Percentiles rank a stretch among this genome's conserved stretches.
These are phyloP conservation scores for Aulostomus chinensis DNA, from an alignment of 2,797 vertebrate genomes.

Conservation along the genomic window DNA sequence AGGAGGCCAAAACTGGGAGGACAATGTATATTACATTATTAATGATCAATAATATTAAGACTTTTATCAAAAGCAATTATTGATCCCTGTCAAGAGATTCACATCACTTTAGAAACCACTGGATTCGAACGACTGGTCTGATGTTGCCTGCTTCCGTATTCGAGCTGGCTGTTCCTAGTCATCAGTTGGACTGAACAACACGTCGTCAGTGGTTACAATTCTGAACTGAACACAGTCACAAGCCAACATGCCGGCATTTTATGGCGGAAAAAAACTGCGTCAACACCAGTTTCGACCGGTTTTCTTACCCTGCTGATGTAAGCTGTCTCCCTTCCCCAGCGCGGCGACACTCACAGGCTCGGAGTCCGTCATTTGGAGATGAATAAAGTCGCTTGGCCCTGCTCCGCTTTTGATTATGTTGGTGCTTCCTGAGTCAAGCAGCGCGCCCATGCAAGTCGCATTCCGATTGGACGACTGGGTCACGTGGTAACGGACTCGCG, in stretches of 20 bases:
- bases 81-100: not conserved
- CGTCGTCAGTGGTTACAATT: too few species aligned
- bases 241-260: too few species aligned
- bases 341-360: slow-evolving; percentile 36
- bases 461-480: slow-evolving; percentile 38
- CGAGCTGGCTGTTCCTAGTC: too few species aligned
- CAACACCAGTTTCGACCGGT: not conserved
- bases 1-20: slow-evolving; percentile 71
- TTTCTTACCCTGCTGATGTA: slow-evolving; percentile 72
- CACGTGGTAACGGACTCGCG: slow-evolving; percentile 4
- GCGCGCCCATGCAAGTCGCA: slow-evolving; percentile 39
- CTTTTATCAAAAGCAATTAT: too few species aligned
- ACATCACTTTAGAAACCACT: too few species aligned
- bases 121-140: too few species aligned
- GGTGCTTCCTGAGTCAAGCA: slow-evolving; percentile 53
- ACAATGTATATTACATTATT: not conserved
- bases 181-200: too few species aligned
- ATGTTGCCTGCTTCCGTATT: too few species aligned
- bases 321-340: slow-evolving; percentile 60
- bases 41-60: not conserved
- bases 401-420: too few species aligned
- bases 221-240: too few species aligned
- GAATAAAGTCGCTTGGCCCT: too few species aligned
- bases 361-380: slow-evolving; percentile 59
- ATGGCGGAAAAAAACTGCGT: not conserved